These are phyloP conservation scores for Athalia circularis DNA, from an alignment of 2,888 invertebrate species.

Conservation along the genomic window DNA sequence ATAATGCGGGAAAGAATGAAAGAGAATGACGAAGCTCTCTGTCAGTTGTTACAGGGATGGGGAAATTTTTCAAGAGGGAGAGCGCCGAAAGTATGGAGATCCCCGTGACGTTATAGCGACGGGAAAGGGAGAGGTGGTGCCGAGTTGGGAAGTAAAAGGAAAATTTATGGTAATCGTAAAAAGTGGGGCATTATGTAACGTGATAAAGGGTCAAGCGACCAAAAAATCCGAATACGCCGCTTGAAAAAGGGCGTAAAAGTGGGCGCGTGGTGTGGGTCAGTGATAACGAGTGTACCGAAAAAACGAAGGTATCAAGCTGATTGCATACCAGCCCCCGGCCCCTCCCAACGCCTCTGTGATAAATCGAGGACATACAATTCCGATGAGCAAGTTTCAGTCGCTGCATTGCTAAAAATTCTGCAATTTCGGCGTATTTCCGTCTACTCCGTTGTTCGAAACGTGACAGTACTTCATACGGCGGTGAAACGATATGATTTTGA, in stretches of 20 bases:
- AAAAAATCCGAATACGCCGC: conserved; percentile 45
- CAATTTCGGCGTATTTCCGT: too few species aligned
- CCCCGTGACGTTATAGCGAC: conserved; percentile 7
- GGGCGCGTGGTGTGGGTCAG: conserved; percentile 64
- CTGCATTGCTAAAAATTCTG: too few species aligned
- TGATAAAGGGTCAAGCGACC: conserved; percentile 55
- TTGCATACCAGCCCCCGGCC: conserved; percentile 46
- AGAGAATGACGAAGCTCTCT: conserved; percentile 13
- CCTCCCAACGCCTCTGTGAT: conserved; percentile 2
- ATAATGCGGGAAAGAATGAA: conserved; percentile 4
- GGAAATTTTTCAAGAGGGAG: neutral
- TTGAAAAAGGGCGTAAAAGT: conserved; percentile 56
- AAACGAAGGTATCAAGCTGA: conserved; percentile 48
- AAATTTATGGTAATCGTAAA: conserved; percentile 62
- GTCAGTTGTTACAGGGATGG: conserved; percentile 31
- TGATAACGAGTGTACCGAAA: conserved; percentile 52
- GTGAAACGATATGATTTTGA: too few species aligned
- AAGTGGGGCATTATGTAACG: conserved; percentile 58
- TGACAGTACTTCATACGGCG: too few species aligned
- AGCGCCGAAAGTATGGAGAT: conserved; percentile 28
- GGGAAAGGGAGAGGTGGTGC: conserved; percentile 42
- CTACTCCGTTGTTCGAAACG: too few species aligned
- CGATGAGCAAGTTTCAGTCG: neutral
- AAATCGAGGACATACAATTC: neutral
- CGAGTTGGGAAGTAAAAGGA: conserved; percentile 49